Base-by-base conservation (phyloP, 2,888 invertebrate species). In the Drosophila buzzatii region DNA sequence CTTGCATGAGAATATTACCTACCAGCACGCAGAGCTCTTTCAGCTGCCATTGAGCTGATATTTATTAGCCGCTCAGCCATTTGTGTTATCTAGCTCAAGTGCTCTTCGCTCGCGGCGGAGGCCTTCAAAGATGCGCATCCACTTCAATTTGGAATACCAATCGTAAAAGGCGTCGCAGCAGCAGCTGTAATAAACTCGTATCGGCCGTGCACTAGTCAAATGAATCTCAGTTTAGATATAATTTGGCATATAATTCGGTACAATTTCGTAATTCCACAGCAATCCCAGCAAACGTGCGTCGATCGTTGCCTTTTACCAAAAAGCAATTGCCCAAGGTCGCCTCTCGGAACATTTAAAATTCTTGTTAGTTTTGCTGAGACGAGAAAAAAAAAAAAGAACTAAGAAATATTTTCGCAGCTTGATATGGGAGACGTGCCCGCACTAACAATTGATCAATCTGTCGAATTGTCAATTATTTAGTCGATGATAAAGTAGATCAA, bases 381-480 rank as follows among this genome's bases (percentile, higher is more conserved):
- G 49, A 67, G 79, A 79, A 27, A 12, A 45, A 7, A 23, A 20
- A 6, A 23, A 7, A 23, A 45, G 12, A 82, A 9, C 63, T 70
- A 56, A 62, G 35, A 67, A 62, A 64, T 58, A 45, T 63, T 66
- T 53, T 68, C 31, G 52, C 55, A 68, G 56, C 68, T 73, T 37
- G 39, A 65, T 51, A 23, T 70, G 73, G 73, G 76, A 77, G 82
- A 86, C 86, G 88, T 90, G 86, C 70, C 58, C 76, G 79, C 62
- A 85, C 81, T 86, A 62, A 63, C 72, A 88, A 86, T 73, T 85
- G 85, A 81, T 81, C 85, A 90, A 82, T 80, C 74, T 90, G 87
- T 88, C 87, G 74, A 83, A 70, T 77, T 82, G 76, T 85, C 83
- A 76, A 76, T 79, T 81, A 79, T 79, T 67, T 70, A 55, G 57